Evolutionary conservation across 2,797 vertebrate species (phyloP), one percentile per base, ranked within the genome.

Genomic region (Onychomys torridus): DNA sequence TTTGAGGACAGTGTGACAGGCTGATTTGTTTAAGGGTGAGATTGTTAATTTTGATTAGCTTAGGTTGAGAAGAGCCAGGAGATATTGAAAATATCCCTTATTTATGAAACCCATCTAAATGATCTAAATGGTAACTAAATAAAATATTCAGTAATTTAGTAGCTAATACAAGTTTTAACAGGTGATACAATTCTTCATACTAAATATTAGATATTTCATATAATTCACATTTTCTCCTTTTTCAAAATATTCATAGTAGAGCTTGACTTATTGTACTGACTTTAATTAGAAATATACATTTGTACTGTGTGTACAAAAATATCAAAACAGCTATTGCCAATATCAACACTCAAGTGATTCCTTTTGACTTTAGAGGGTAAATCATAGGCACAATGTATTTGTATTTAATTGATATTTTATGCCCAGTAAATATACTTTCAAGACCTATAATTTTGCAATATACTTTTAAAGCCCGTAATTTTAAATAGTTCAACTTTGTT

Each of bases 401-500:
- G n/a, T n/a, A n/a, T n/a, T 94, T 81, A 94, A 83, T 65, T 93
- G 78, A 79, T 49, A 57, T 37, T 34, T 10, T 34, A 11, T 37
- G 32, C 11, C 71, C 11, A 67, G 21, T 46, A 32, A 89, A 89
- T 59, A 82, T 37, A 73, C 6, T 93, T 84, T 88, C 43, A 93
- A 84, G 91, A 34, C 3, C 29, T n/a, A 67, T 93, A 55, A 32
- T 86, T 95, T 89, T 89, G 89, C 57, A 59, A 59, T 21, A 19
- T 59, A 21, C 6, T 94, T 86, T 87, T 37, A 93, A 85, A 93
- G 29, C 5, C 27, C 40, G 61, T 93, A 55, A 34, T 86, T 95
- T 90, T 89, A 91, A 43, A 84, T 91, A 90, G 91, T 95, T 93
- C 67, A 94, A 96, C 0, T 40, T 91, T 89, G 95, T 95, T 92